A percentile compares a stretch with the other conserved stretches of the same genome.
These are phyloP conservation scores for Rhea pennata DNA, from an alignment of 2,113 vertebrate species.

Conservation along the genomic window DNA sequence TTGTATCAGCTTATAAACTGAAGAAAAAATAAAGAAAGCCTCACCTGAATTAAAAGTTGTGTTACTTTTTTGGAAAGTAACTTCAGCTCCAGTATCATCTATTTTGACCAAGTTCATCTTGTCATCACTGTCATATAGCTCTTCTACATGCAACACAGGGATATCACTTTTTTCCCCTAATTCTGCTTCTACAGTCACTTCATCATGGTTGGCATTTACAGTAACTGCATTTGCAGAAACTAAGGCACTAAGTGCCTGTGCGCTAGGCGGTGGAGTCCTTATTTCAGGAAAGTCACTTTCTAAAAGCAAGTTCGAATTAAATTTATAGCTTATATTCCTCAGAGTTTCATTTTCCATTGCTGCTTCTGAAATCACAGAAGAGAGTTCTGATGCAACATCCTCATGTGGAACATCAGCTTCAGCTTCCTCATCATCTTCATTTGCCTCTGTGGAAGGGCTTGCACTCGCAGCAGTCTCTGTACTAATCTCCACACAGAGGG, in stretches of 20 bases:
- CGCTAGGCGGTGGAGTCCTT: not conserved
- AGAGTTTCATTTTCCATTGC: not conserved
- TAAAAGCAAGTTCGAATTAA: not conserved
- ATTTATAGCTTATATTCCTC: not conserved
- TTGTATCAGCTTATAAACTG: not conserved
- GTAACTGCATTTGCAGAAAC: slow-evolving; percentile 6
- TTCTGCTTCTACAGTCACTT: not conserved
- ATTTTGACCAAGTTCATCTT: not conserved
- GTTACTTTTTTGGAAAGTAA: slow-evolving; percentile 39
- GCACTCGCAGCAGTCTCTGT: not conserved
- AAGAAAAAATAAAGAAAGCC: not conserved
- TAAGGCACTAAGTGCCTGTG: not conserved
- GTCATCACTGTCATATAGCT: not conserved
- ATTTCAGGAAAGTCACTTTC: slow-evolving; percentile 11
- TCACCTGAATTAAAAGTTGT: slow-evolving; percentile 60
- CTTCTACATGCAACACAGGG: not conserved
- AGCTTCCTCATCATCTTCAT: not conserved
- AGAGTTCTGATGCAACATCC: not conserved
- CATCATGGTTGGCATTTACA: not conserved
- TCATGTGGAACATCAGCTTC: not conserved
- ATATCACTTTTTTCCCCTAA: not conserved
- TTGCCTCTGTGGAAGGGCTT: not conserved
- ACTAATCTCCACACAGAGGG: not conserved
- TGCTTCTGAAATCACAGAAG: not conserved
- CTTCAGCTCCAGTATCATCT: not conserved